phyloP scores from a whole-genome alignment of 2,888 invertebrate genomes.

The Dascillus cervinus region DNA sequence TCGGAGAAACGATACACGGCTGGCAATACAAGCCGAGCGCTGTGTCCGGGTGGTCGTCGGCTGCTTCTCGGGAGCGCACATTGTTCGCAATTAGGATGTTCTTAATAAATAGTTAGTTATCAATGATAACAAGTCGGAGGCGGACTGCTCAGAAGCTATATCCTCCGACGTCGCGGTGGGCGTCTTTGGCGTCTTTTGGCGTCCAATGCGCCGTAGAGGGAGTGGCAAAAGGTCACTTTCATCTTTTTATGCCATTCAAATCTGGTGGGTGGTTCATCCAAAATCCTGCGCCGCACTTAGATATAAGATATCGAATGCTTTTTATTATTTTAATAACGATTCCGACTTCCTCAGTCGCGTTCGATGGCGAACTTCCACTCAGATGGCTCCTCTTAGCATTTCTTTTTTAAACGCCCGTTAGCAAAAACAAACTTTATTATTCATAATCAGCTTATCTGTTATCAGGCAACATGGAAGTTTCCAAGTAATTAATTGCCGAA shows the following conservation, averaged over 20 bases:
- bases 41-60: slow-evolving; percentile 13
- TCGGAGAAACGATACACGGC: slow-evolving; percentile 31
- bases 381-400: no score
- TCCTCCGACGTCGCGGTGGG: slow-evolving; percentile 41
- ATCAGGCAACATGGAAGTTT: no score
- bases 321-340: no score
- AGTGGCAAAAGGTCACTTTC: slow-evolving; percentile 44
- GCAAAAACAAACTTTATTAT: no score
- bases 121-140: slow-evolving; percentile 34
- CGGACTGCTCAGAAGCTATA: slow-evolving; percentile 36
- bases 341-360: no score
- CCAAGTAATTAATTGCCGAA: no score
- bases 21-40: slow-evolving; percentile 19
- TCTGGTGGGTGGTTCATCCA: slow-evolving; percentile 39
- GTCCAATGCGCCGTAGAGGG: slow-evolving; percentile 42
- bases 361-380: no score
- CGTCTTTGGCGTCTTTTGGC: slow-evolving; percentile 36
- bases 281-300: slow-evolving; percentile 36
- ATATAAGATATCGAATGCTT: slow-evolving; percentile 9
- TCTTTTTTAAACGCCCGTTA: no score
- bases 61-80: no score
- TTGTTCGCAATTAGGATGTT: no score
- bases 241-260: slow-evolving; percentile 46
- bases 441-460: no score
- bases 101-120: no score